Percentiles rank a stretch among this genome's conserved stretches.
These are phyloP conservation scores for Molanna angustata DNA, from an alignment of 2,888 invertebrate species.

Conservation along the genomic window DNA sequence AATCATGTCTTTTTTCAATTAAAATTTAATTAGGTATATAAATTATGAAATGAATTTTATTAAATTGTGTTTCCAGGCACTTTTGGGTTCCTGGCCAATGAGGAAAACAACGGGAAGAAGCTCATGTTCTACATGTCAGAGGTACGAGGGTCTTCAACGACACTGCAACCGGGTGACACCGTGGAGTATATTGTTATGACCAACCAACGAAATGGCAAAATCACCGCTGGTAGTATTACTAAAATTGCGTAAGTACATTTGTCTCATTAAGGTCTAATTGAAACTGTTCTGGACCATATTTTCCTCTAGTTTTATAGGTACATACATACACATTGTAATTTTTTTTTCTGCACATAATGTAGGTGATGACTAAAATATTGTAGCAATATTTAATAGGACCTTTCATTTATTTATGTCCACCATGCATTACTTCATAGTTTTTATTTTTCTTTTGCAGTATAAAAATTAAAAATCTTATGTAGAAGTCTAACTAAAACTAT, in stretches of 20 bases:
- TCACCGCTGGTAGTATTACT: slow-evolving; percentile 91
- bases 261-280: no score
- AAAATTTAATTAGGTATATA: background rate
- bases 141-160: slow-evolving; percentile 78
- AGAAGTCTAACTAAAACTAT: no score
- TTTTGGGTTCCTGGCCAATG: slow-evolving; percentile 90
- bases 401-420: no score
- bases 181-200: slow-evolving; percentile 95
- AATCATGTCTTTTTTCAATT: background rate
- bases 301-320: no score
- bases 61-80: slow-evolving; percentile 55
- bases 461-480: no score
- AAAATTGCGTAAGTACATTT: slow-evolving; percentile 70
- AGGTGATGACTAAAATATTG: no score
- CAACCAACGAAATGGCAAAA: slow-evolving; percentile 94
- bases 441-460: no score
- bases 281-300: no score
- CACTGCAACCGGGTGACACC: slow-evolving; percentile 84
- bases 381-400: no score
- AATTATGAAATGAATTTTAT: background rate
- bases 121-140: slow-evolving; percentile 98
- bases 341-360: no score
- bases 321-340: no score
- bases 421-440: no score
- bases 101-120: slow-evolving; percentile 89